Evolutionary conservation across 2,797 vertebrate genomes (phyloP).

Genomic region (Mus minutoides): DNA sequence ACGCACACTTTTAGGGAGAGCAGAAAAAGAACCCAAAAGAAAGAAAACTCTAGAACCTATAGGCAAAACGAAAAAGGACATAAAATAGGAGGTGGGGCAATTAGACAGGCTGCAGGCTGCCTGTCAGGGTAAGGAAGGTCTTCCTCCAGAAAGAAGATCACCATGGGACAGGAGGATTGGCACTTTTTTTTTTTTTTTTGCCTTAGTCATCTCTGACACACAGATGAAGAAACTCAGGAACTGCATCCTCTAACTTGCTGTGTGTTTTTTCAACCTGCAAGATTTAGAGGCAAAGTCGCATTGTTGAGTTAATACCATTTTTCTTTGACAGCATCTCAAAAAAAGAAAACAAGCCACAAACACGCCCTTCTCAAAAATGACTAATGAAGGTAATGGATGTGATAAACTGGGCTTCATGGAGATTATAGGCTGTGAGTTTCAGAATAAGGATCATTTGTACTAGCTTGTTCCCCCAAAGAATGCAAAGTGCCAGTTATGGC

Average conservation of each 20-base stretch:
- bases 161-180: neutral
- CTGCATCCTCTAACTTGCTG: neutral
- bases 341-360: neutral
- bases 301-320: neutral
- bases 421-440: neutral
- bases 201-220: neutral
- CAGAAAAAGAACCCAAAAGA: slow-evolving; percentile 3
- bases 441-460: neutral
- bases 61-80: slow-evolving; percentile 24
- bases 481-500: neutral
- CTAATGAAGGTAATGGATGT: slow-evolving; percentile 23
- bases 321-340: slow-evolving; percentile 17
- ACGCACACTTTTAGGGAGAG: neutral
- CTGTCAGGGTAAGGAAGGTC: neutral
- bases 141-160: neutral
- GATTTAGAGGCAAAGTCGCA: neutral
- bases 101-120: neutral
- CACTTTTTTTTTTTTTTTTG: neutral
- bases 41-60: neutral
- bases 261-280: neutral
- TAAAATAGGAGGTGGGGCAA: neutral
- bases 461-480: slow-evolving; percentile 44
- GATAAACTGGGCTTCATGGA: slow-evolving; percentile 4
- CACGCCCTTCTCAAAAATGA: slow-evolving; percentile 28
- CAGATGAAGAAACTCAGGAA: neutral